phyloP scores from a whole-genome alignment of 2,113 vertebrate genomes.

The Megaleporinus macrocephalus region DNA sequence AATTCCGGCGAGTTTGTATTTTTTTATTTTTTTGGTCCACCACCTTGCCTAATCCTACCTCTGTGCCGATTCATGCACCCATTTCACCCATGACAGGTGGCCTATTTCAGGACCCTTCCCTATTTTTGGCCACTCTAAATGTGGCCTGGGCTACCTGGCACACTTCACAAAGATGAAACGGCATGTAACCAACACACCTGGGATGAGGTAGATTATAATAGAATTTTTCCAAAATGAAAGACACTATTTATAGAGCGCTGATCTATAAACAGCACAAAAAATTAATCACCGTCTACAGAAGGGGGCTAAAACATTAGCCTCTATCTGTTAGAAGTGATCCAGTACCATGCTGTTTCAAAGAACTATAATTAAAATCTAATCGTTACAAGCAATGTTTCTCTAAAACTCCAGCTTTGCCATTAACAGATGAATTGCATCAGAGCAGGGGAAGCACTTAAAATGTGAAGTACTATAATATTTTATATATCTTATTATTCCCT shows the following conservation, averaged over 20 bases:
- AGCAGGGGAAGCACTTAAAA: too few relatives aligned
- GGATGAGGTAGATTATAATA: constrained; percentile 46
- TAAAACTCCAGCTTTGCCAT: too few relatives aligned
- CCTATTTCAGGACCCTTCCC: constrained; percentile 35
- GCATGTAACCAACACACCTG: constrained; percentile 52
- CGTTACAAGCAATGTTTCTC: too few relatives aligned
- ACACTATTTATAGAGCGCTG: constrained; percentile 50
- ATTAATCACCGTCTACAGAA: constrained; percentile 54
- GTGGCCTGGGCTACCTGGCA: constrained; percentile 54
- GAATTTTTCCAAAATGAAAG: constrained; percentile 52
- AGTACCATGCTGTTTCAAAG: too few relatives aligned
- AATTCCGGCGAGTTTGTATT: constrained; percentile 39
- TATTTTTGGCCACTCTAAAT: constrained; percentile 56
- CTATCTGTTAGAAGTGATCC: background rate
- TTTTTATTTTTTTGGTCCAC: constrained; percentile 3
- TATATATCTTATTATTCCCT: too few relatives aligned
- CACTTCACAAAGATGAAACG: constrained; percentile 47
- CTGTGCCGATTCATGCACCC: constrained; percentile 37
- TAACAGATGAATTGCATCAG: too few relatives aligned
- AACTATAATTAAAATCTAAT: too few relatives aligned
- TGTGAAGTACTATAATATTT: too few relatives aligned
- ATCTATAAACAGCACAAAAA: constrained; percentile 53
- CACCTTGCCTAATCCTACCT: constrained; percentile 46
- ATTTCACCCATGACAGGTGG: constrained; percentile 45
- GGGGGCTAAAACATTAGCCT: background rate